Base-by-base conservation (phyloP, 2,888 invertebrate genomes). In the Patella depressa region DNA sequence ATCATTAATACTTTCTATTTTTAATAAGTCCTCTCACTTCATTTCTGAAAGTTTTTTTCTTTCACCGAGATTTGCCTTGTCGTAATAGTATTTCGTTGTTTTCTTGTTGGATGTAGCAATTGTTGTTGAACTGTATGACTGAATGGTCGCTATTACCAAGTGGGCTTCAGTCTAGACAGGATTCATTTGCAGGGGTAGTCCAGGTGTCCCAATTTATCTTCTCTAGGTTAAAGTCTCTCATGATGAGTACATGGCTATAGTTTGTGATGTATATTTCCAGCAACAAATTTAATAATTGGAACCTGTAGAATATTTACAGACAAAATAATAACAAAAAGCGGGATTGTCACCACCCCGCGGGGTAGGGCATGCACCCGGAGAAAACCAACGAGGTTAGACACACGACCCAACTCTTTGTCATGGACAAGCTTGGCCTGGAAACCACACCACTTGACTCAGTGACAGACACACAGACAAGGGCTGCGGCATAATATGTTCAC, bases 101-200 rank as follows among this genome's bases (percentile, higher is more conserved):
- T 24, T 24, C 24, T 24, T 55, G 12, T 14, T 15, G 55, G 11
- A 55, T 55, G 15, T 55, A 55, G 55, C 55, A 55, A 15, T 55
- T 55, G 55, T 14, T 14, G 55, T 55, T 55, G 15, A 55, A 55
- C 12, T 55, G 11, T 55, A 55, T 55, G 12, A 55, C 11, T 15
- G 55, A 55, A 15, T 55, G 55, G 15, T 55, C 55, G 15, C 74
- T 74, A n/a, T 74, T 74, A 14, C 74, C 74, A 17, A 74, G n/a
- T 11, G 74, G 74, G 11, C 57, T 29, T 14, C 2, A 24, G 14
- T 17, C 72, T 29, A n/a, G 34, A 19, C 17, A 15, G 29, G 17
- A n/a, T 34, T 34, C 45, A 15, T 11, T 11, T 14, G 55, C 11
- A 55, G 55, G 55, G 15, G 55, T 55, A 15, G 11, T 14, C 55